Evolutionary conservation across 2,888 invertebrate genomes (phyloP).

Genomic region (Fissipunctia ypsillon): DNA sequence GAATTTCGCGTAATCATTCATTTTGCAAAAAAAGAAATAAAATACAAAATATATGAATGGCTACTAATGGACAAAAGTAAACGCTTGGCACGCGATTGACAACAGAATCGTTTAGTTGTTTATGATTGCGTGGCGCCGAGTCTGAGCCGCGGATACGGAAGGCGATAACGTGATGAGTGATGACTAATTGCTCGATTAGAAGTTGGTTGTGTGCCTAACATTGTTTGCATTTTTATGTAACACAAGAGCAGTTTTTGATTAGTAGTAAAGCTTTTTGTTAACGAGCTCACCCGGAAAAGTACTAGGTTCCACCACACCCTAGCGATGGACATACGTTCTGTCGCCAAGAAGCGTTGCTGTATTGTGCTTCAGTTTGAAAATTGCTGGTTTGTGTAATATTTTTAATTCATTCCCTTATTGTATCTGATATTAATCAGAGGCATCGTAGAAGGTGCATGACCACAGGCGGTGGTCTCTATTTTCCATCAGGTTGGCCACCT

Average conservation of each 20-base stretch:
- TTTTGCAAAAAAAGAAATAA: background rate
- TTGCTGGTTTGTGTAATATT: too few species aligned
- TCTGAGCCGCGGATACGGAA: slow-evolving; percentile 2
- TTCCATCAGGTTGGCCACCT: too few species aligned
- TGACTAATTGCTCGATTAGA: slow-evolving; percentile 20
- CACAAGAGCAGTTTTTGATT: background rate
- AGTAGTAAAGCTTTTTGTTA: too few species aligned
- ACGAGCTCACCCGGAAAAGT: too few species aligned
- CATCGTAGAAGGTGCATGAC: too few species aligned
- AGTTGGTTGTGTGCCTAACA: background rate
- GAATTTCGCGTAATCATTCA: background rate
- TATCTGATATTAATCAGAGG: too few species aligned
- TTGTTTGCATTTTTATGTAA: background rate
- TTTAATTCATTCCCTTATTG: too few species aligned
- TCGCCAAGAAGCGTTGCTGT: too few species aligned
- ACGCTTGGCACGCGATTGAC: slow-evolving; percentile 17
- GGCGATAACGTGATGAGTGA: slow-evolving; percentile 11
- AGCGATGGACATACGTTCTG: too few species aligned
- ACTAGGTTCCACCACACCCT: too few species aligned
- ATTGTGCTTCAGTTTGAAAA: too few species aligned
- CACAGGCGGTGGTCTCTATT: too few species aligned
- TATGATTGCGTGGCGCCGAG: slow-evolving; percentile 18
- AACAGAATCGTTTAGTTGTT: background rate
- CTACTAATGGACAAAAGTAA: background rate
- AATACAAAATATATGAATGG: background rate